These are phyloP conservation scores for Mesoclemmys tuberculata DNA, from an alignment of 2,113 vertebrate genomes.

Conservation along the genomic window DNA sequence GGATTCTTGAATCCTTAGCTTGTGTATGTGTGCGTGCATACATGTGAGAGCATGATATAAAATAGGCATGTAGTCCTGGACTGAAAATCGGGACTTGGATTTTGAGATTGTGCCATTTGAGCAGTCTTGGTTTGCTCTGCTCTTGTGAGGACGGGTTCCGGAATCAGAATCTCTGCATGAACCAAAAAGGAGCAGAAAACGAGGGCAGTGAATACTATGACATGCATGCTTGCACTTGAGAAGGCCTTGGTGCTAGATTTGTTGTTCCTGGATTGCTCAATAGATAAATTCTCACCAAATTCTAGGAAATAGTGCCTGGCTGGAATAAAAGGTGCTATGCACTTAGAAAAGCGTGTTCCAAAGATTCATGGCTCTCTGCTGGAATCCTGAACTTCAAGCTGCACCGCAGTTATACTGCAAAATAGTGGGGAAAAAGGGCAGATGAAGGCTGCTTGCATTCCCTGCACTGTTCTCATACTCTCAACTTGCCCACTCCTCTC, in stretches of 20 bases:
- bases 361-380: too few relatives aligned
- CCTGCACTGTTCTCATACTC: fast-evolving
- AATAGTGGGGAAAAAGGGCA: not conserved
- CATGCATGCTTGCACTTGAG: not conserved
- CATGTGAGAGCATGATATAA: not conserved
- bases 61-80: not conserved
- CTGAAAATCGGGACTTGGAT: not conserved
- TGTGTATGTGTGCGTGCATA: not conserved
- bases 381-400: not conserved
- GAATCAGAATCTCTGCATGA: not conserved
- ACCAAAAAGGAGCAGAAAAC: too few relatives aligned
- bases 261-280: too few relatives aligned
- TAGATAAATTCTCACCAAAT: too few relatives aligned
- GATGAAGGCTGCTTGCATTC: not conserved
- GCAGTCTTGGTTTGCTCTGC: not conserved
- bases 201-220: not conserved
- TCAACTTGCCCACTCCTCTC: not conserved
- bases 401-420: fast-evolving
- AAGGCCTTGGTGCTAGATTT: not conserved
- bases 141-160: not conserved
- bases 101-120: not conserved
- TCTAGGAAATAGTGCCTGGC: too few relatives aligned
- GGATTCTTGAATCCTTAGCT: not conserved
- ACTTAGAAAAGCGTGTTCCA: too few relatives aligned
- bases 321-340: fast-evolving